phyloP scores from a whole-genome alignment of 2,797 vertebrate species.

The Limnodromus scolopaceus region DNA sequence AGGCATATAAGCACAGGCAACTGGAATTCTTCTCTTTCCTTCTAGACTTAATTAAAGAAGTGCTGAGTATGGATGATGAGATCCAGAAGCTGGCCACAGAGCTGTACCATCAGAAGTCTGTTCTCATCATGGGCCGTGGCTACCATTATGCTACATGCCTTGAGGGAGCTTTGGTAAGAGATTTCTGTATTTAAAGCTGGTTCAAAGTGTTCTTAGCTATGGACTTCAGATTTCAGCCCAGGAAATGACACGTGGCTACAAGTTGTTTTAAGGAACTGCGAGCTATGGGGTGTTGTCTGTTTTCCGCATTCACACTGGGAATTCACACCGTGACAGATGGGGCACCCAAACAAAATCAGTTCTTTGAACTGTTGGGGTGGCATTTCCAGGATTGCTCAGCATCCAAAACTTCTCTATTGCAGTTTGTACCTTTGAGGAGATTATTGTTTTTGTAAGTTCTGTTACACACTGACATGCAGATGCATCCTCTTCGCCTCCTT shows the following conservation, averaged over 20 bases:
- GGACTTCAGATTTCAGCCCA: background rate
- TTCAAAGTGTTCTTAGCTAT: background rate
- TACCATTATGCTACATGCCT: conserved; percentile 97
- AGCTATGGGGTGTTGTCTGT: background rate
- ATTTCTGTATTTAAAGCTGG: background rate
- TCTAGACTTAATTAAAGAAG: conserved; percentile 94
- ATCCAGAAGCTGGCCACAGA: conserved; percentile 94
- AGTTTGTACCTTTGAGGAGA: background rate
- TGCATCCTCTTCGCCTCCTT: accelerated
- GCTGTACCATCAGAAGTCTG: conserved; percentile 96
- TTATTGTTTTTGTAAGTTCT: background rate
- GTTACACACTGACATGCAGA: background rate
- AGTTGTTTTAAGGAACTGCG: background rate
- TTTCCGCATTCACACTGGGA: background rate
- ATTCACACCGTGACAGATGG: background rate
- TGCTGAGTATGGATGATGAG: conserved; percentile 95
- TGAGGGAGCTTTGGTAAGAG: conserved; percentile 93
- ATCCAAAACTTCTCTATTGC: accelerated
- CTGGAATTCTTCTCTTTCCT: background rate
- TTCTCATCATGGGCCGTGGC: conserved; percentile 97
- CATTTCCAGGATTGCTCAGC: background rate
- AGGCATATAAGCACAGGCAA: accelerated
- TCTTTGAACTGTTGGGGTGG: background rate
- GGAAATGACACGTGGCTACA: background rate
- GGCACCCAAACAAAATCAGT: background rate